Percentiles rank a stretch among this genome's conserved stretches.
phyloP scores from a whole-genome alignment of 2,797 vertebrate genomes.

The Typhlichthys subterraneus region DNA sequence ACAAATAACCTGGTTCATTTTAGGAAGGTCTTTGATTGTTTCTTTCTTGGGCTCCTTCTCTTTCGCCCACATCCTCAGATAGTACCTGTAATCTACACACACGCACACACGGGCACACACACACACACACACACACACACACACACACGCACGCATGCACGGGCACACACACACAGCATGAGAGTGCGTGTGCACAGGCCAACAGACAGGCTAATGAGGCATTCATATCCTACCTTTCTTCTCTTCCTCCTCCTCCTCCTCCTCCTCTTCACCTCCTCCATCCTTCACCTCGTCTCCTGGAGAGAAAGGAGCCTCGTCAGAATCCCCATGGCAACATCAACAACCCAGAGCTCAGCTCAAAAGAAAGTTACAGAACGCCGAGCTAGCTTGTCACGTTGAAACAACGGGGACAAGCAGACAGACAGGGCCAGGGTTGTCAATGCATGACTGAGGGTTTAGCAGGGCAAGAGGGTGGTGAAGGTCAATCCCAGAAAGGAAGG shows the following conservation, averaged over 20 bases:
- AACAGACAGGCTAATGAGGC: not conserved
- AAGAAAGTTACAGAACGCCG: too few species aligned
- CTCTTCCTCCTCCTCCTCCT: slow-evolving; percentile 59
- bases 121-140: too few species aligned
- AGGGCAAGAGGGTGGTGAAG: not conserved
- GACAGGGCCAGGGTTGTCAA: not conserved
- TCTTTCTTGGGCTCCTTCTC: slow-evolving; percentile 90
- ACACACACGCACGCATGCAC: too few species aligned
- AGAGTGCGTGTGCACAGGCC: not conserved
- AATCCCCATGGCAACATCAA: not conserved
- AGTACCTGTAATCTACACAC: slow-evolving; percentile 87
- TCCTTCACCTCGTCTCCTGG: slow-evolving; percentile 64
- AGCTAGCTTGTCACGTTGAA: not conserved
- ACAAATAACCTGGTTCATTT: slow-evolving; percentile 91
- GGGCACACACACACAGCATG: not conserved
- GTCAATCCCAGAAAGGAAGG: too few species aligned
- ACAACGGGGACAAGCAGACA: not conserved
- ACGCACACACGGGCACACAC: too few species aligned
- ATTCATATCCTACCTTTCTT: slow-evolving; percentile 77
- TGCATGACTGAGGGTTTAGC: too few species aligned
- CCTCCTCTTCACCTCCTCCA: slow-evolving; percentile 49
- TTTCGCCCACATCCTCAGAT: slow-evolving; percentile 93
- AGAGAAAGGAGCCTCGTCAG: slow-evolving; percentile 3
- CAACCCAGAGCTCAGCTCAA: not conserved
- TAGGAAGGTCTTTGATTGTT: slow-evolving; percentile 94